Evolutionary conservation across 2,888 invertebrate genomes (phyloP).

Genomic region (Aspidiotus rigidus): DNA sequence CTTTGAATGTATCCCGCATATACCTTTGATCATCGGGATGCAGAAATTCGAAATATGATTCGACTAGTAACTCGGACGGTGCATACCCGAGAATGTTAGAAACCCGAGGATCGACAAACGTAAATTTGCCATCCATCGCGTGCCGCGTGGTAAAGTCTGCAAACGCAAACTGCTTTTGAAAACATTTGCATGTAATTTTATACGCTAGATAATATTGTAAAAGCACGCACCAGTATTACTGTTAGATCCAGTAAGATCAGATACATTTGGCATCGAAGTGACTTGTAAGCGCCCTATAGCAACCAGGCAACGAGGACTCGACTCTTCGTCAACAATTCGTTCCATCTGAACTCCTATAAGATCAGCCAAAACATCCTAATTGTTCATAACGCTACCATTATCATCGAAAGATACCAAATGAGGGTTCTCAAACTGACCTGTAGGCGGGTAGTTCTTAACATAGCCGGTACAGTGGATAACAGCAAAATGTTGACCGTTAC

Average conservation of each 20-base stretch:
- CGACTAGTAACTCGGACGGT: conserved; percentile 88
- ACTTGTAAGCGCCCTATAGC: conserved; percentile 96
- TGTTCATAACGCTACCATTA: no score
- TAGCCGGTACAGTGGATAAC: conserved; percentile 99
- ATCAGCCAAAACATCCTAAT: background rate
- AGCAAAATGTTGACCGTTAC: conserved; percentile 93
- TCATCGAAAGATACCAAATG: background rate
- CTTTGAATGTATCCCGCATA: conserved; percentile 96
- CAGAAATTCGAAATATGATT: conserved; percentile 93
- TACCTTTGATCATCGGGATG: conserved; percentile 94
- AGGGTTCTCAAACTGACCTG: conserved; percentile 51
- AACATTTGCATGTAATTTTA: background rate
- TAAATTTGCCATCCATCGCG: conserved; percentile 93
- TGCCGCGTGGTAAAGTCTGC: conserved; percentile 94
- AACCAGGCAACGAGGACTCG: conserved; percentile 90
- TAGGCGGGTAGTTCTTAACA: conserved; percentile 98
- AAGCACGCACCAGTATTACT: conserved; percentile 54
- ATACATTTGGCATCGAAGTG: conserved; percentile 87
- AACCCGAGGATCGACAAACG: conserved; percentile 96
- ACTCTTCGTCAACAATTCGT: conserved; percentile 57
- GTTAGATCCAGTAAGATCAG: conserved; percentile 77
- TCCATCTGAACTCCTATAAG: conserved; percentile 76
- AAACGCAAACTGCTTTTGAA: background rate
- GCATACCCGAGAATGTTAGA: conserved; percentile 83
- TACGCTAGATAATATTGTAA: background rate